phyloP scores from a whole-genome alignment of 92 coral and sea anemone genomes.

The Phymanthus crucifer region DNA sequence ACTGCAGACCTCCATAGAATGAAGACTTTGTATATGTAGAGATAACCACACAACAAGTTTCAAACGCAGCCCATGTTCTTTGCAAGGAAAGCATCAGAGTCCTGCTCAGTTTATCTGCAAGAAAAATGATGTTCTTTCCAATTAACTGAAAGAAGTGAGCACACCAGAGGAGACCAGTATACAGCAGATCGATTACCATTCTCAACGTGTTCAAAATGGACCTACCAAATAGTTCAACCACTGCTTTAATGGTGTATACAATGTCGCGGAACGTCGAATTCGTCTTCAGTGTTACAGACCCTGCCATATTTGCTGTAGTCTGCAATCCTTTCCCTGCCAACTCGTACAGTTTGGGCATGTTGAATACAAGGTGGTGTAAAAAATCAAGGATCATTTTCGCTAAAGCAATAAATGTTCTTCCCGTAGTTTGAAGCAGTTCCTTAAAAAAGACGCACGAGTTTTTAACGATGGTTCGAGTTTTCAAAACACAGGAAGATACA shows the following conservation, averaged over 20 bases:
- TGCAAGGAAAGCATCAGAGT: background rate
- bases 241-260: constrained; percentile 47
- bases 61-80: background rate
- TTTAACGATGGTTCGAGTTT: constrained; percentile 28
- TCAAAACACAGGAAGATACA: constrained; percentile 62
- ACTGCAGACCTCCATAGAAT: background rate
- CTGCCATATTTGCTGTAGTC: constrained; percentile 45
- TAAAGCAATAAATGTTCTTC: constrained; percentile 35
- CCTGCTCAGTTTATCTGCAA: constrained; percentile 1
- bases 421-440: constrained; percentile 31
- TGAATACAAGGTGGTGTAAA: constrained; percentile 42
- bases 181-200: constrained; percentile 46
- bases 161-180: constrained; percentile 2
- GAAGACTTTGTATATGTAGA: background rate
- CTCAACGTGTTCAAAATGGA: constrained; percentile 58
- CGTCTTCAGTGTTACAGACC: constrained; percentile 52
- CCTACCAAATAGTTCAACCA: constrained; percentile 56
- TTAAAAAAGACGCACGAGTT: constrained; percentile 25
- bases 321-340: constrained; percentile 40
- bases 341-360: constrained; percentile 50
- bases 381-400: constrained; percentile 35
- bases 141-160: constrained; percentile 24
- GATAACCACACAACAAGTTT: background rate
- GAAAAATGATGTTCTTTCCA: constrained; percentile 19
- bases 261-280: constrained; percentile 56